Evolutionary conservation across 2,113 vertebrate genomes (phyloP).

Genomic region (Redunca redunca): DNA sequence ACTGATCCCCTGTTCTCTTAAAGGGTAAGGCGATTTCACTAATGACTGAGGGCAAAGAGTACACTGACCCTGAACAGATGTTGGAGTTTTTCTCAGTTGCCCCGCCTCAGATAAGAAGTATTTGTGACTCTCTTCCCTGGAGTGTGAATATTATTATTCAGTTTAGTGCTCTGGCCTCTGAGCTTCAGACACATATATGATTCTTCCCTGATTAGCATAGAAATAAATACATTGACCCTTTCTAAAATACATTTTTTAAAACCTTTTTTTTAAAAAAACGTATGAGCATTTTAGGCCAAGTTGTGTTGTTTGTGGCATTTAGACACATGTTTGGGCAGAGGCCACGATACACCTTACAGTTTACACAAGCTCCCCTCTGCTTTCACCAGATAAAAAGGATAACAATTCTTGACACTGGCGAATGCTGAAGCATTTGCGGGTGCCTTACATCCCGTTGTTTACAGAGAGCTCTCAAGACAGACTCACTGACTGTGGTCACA

Average conservation of each 20-base stretch:
- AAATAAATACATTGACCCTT: conserved; percentile 41
- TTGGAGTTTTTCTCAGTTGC: not conserved
- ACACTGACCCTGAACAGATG: not conserved
- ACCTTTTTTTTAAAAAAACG: not conserved
- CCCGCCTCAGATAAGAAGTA: not conserved
- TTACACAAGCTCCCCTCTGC: not conserved
- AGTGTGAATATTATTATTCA: not conserved
- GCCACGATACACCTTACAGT: not conserved
- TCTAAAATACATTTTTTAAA: conserved; percentile 22
- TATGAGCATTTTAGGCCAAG: not conserved
- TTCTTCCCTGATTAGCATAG: conserved; percentile 65
- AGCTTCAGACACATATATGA: conserved; percentile 44
- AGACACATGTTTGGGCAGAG: not conserved
- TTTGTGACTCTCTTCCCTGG: not conserved
- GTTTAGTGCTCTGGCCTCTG: conserved; percentile 47
- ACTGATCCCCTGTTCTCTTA: not conserved
- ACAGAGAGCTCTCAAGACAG: not conserved
- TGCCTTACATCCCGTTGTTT: not conserved
- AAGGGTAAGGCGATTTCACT: not conserved
- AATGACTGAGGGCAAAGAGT: not conserved
- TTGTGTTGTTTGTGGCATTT: not conserved
- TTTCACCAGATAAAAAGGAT: not conserved
- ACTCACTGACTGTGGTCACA: not conserved
- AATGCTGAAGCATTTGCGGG: not conserved
- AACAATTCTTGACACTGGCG: not conserved